Base-by-base conservation (phyloP, 2,797 vertebrate species). In the Artibeus jamaicensis region DNA sequence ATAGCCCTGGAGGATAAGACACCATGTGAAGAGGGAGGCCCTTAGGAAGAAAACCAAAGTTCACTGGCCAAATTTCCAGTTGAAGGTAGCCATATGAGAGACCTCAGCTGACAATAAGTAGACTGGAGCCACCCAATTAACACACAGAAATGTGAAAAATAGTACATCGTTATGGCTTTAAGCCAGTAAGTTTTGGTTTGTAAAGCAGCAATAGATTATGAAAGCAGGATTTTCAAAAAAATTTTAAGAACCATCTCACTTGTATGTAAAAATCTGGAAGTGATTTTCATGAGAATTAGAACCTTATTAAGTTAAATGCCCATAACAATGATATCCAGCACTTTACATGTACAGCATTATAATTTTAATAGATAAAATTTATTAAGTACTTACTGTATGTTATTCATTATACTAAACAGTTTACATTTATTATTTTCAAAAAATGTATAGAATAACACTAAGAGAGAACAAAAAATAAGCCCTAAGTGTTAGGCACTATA, bases 231-330 rank as follows among this genome's bases (percentile, higher is more conserved):
- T 57, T 83, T 24, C 12, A 53, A 84, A 55, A 89, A 89, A 11
- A 16, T 37, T 32, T 24, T 77, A 91, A 89, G 89, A 89, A 92
- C 1, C 15, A 81, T 57, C 2, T 84, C 18, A 74, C 74, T 26
- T 94, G 9, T 67, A 32, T 74, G 53, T 89, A 42, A 95, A 84
- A 78, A 82, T 85, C 18, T 48, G n/a, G 92, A 89, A 87, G 19
- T 81, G 22, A 84, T 87, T 79, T 74, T 26, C 79, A 73, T n/a
- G 29, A 92, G 68, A 86, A 92, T 79, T 86, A 78, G 62, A 89
- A 14, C 2, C 18, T 70, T 95, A 59, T 55, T 76, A 70, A 78
- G 9, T 48, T 62, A 50, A 83, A 87, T 65, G 26, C 19, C 22
- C n/a, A 68, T 65, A 87, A 83, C 46, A 53, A 83, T 79, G 42